Base-by-base conservation (phyloP, 2,888 invertebrate genomes). In the Pseudoips prasinana region DNA sequence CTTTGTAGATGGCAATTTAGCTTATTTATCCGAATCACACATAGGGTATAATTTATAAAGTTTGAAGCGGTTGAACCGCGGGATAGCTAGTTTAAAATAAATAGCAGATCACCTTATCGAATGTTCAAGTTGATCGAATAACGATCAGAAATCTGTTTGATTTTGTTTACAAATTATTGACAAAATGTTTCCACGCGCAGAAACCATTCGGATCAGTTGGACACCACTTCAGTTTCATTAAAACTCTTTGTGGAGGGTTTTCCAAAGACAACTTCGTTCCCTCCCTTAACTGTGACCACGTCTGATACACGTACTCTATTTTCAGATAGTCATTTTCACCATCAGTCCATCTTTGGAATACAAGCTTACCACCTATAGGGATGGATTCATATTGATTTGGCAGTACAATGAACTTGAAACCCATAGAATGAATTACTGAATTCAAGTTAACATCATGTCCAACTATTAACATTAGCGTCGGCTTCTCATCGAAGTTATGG, bases 271-370 rank as follows among this genome's bases (percentile, higher is more conserved):
- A 44, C 23, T 33, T 39, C 1, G 25, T 29, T 0, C 33, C 45
- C 10, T 33, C 18, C 31, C 46, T 43, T 7, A 53, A 7, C 22
- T 56, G 49, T 6, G 31, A 20, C 46, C 41, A 45, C n/a, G 34
- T 33, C 11, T 42, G 11, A 8, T 51, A 54, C 10, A 54, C 35
- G 23, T 39, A 39, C 33, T 55, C 54, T 2, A 44, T 29, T 48
- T 47, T 55, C 28, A 55, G 46, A 41, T 43, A 55, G 24, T 55
- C 54, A 5, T 11, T 41, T 8, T 20, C 5, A 9, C 22, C 17
- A 28, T 51, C 43, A 10, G 41, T 25, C 55, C 55, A 55, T 11
- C 36, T 48, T 32, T 55, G 48, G 25, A 54, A 55, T n/a, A 55
- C 55, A 2, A 44, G 10, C 28, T 51, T 55, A 1, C 55, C 46